phyloP scores from a whole-genome alignment of 2,797 vertebrate species.

The Rhinophrynus dorsalis region DNA sequence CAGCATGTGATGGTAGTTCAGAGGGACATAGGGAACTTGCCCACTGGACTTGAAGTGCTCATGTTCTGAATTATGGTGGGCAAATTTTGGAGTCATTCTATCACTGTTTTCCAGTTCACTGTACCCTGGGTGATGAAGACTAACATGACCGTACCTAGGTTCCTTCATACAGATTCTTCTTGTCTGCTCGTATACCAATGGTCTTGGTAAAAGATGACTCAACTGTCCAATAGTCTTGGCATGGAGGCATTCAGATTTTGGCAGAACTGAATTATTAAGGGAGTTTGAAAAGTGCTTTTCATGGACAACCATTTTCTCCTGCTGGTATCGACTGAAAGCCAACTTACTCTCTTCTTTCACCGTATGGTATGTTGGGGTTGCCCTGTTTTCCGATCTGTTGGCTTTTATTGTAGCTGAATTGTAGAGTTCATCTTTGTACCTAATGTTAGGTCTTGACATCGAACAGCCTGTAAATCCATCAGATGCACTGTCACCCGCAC shows the following conservation, averaged over 20 bases:
- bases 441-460: constrained; percentile 56
- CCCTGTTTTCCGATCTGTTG: constrained; percentile 57
- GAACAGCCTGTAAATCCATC: constrained; percentile 64
- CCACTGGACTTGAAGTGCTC: constrained; percentile 63
- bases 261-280: constrained; percentile 61
- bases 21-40: constrained; percentile 78
- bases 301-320: constrained; percentile 50
- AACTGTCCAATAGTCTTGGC: constrained; percentile 62
- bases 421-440: constrained; percentile 75
- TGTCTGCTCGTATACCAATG: constrained; percentile 73
- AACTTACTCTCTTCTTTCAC: constrained; percentile 68
- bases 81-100: constrained; percentile 51
- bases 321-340: constrained; percentile 60
- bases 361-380: constrained; percentile 54
- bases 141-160: constrained; percentile 59
- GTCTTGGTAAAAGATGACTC: constrained; percentile 70
- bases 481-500: constrained; percentile 59
- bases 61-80: constrained; percentile 56
- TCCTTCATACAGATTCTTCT: constrained; percentile 73
- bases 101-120: constrained; percentile 54
- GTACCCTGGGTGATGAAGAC: constrained; percentile 46
- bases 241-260: constrained; percentile 71
- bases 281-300: constrained; percentile 58
- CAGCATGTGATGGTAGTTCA: constrained; percentile 84
- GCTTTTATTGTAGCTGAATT: constrained; percentile 57